phyloP scores from a whole-genome alignment of 2,888 invertebrate species.

The Dorcus hopei region DNA sequence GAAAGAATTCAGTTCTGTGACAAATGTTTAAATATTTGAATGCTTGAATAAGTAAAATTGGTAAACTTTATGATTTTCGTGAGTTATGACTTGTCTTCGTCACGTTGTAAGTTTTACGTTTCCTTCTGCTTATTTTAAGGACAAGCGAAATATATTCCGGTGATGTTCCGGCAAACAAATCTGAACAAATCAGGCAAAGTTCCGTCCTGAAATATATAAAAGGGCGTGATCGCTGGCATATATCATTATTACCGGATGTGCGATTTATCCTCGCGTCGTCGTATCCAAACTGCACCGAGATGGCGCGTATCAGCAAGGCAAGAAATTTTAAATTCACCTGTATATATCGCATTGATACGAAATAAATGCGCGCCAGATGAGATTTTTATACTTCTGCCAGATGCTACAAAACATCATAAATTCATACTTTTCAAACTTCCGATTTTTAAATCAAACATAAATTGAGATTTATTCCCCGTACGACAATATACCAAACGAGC shows the following conservation, averaged over 20 bases:
- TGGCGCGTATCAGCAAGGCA: not conserved
- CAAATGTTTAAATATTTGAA: no score
- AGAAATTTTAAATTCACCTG: conserved; percentile 8
- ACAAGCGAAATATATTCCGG: not conserved
- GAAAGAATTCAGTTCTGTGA: no score
- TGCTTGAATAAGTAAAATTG: no score
- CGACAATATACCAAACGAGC: conserved; percentile 21
- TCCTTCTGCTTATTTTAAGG: not conserved
- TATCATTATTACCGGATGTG: conserved; percentile 34
- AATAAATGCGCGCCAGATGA: conserved; percentile 15
- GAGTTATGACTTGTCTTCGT: no score
- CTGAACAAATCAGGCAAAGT: conserved; percentile 15
- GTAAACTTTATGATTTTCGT: no score
- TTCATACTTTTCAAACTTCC: conserved; percentile 29
- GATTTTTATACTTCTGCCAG: conserved; percentile 29
- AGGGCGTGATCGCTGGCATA: conserved; percentile 29
- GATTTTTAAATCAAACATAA: conserved; percentile 32
- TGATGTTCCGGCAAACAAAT: conserved; percentile 10
- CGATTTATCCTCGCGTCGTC: conserved; percentile 31
- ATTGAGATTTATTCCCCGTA: conserved; percentile 31
- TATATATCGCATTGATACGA: conserved; percentile 4
- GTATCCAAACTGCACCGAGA: conserved; percentile 17
- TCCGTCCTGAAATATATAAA: conserved; percentile 27
- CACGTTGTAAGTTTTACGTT: no score
- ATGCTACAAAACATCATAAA: conserved; percentile 33